Conservation (phyloP, 2,113 vertebrate species). For the Cebus imitator region DNA sequence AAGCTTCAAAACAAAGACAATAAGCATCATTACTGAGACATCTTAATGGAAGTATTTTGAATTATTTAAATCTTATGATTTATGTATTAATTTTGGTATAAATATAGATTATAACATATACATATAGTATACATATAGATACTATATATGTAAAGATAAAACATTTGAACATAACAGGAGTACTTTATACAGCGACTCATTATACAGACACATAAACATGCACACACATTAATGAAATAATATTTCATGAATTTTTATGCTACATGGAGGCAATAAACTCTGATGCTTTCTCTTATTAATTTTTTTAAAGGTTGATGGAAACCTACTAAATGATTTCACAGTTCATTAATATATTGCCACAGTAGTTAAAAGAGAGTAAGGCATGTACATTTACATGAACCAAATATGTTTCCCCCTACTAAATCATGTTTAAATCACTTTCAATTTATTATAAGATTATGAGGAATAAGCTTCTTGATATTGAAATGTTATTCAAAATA, state of each 20-base stretch:
- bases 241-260: not conserved
- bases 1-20: not conserved
- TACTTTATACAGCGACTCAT: not conserved
- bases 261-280: not conserved
- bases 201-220: not conserved
- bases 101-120: not conserved
- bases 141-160: not conserved
- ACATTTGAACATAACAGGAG: not conserved
- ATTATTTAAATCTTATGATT: not conserved
- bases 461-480: not conserved
- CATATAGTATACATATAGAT: not conserved
- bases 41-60: not conserved
- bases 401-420: not conserved
- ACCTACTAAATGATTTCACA: not conserved
- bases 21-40: not conserved
- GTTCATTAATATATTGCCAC: not conserved
- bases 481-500: not conserved
- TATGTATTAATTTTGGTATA: not conserved
- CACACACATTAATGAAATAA: not conserved
- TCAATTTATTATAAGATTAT: slow-evolving; percentile 32
- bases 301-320: not conserved
- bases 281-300: not conserved
- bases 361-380: slow-evolving; percentile 33
- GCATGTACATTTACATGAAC: not conserved
- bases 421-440: slow-evolving; percentile 37